Conservation (phyloP, 2,888 invertebrate species). For the Sthenelais limicola region DNA sequence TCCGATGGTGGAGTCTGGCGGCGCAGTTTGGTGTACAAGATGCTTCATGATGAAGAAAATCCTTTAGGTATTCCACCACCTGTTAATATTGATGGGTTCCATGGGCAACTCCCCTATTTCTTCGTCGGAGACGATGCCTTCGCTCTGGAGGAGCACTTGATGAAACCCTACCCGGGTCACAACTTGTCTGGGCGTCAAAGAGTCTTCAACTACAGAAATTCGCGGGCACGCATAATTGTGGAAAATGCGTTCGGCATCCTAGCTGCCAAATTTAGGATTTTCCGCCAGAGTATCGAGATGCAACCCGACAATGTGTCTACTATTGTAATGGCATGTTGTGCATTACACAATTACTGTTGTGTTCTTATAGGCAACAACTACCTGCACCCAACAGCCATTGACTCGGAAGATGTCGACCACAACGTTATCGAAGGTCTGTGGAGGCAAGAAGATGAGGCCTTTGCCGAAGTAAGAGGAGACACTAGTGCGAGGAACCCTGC, state of each 20-base stretch:
- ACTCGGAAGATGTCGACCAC: no score
- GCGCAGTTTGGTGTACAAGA: background rate
- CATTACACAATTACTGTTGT: constrained; percentile 11
- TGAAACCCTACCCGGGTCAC: constrained; percentile 35
- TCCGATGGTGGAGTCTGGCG: background rate
- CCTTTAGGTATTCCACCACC: background rate
- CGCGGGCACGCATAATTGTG: background rate
- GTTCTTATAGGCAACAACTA: background rate
- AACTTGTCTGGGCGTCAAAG: background rate
- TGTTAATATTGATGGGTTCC: background rate
- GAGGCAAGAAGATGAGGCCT: no score
- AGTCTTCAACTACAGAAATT: constrained; percentile 40
- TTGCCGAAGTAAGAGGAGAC: no score
- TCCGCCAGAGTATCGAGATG: background rate
- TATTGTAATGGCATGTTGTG: background rate
- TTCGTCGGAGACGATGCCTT: constrained; percentile 45
- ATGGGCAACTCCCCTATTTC: constrained; percentile 43
- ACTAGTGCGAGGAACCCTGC: no score
- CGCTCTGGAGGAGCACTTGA: constrained; percentile 20
- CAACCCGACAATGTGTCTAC: background rate
- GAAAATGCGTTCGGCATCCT: constrained; percentile 43
- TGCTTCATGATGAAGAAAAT: background rate
- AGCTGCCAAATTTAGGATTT: constrained; percentile 4
- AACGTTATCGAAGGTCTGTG: no score
- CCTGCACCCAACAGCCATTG: no score